Percentiles rank a stretch among this genome's conserved stretches.
phyloP scores from a whole-genome alignment of 23 tunicate species.

The Diplosoma virens region DNA sequence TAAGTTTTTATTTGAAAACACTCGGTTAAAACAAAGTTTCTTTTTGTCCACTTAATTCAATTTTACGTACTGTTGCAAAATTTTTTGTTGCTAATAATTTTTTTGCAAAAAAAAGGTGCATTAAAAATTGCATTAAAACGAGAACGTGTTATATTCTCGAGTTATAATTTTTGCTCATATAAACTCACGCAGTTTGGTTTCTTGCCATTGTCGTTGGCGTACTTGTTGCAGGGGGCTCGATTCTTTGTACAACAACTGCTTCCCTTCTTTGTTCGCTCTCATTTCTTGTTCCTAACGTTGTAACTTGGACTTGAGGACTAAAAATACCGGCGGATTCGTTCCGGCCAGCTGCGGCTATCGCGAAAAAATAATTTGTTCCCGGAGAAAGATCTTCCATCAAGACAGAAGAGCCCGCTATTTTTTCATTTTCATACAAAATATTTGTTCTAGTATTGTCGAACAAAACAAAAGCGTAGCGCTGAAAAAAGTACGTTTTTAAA shows the following conservation, averaged over 20 bases:
- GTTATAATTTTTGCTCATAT: too few species aligned
- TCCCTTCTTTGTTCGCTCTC: not conserved
- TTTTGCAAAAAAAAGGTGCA: too few species aligned
- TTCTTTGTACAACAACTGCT: not conserved
- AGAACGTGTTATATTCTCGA: too few species aligned
- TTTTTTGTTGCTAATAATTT: too few species aligned
- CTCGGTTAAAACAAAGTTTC: too few species aligned
- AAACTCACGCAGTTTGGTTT: too few species aligned
- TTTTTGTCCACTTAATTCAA: too few species aligned
- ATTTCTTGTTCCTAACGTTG: conserved; percentile 13
- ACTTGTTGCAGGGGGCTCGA: not conserved
- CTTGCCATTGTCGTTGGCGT: too few species aligned
- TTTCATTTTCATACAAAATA: conserved; percentile 26
- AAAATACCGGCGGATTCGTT: conserved; percentile 1
- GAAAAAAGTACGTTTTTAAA: not conserved
- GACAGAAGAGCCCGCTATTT: conserved; percentile 14
- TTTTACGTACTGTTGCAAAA: too few species aligned
- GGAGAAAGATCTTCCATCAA: conserved; percentile 27
- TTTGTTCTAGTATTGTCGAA: conserved; percentile 16
- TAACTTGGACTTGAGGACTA: conserved; percentile 1
- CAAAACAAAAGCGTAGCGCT: conserved; percentile 37
- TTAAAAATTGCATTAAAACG: too few species aligned
- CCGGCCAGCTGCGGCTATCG: conserved; percentile 19
- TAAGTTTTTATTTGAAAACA: too few species aligned
- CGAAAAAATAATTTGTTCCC: conserved; percentile 26